Evolutionary conservation across 2,113 vertebrate genomes (phyloP).

Genomic region (Gobius niger): DNA sequence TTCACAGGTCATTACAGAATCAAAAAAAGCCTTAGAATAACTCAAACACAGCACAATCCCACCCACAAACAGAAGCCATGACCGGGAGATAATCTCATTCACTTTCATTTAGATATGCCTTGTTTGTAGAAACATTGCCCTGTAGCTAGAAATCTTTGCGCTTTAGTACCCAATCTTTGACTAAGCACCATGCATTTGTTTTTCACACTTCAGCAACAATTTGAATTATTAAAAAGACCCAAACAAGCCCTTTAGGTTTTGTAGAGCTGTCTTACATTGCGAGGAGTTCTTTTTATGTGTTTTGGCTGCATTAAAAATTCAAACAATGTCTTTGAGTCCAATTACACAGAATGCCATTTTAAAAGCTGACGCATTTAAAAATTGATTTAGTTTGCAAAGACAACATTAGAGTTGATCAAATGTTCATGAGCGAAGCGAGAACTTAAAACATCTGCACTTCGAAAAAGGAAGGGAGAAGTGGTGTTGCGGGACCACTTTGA

Average conservation of each 20-base stretch:
- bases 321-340: background rate
- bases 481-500: background rate
- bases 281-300: background rate
- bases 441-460: background rate
- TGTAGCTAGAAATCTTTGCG: too few relatives aligned
- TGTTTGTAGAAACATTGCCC: background rate
- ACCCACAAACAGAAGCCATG: background rate
- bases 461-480: background rate
- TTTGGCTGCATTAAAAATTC: background rate
- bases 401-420: background rate
- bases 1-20: too few relatives aligned
- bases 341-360: background rate
- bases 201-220: background rate
- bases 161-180: background rate
- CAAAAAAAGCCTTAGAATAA: too few relatives aligned
- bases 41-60: background rate
- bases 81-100: background rate
- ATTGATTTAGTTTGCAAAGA: constrained; percentile 1
- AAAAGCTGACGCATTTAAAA: background rate
- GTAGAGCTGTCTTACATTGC: background rate
- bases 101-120: background rate
- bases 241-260: constrained; percentile 6
- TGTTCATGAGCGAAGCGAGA: background rate
- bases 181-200: background rate
- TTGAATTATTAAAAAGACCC: constrained; percentile 6